These are phyloP conservation scores for Alloplasta piceator DNA, from an alignment of 2,888 invertebrate species.

Conservation along the genomic window DNA sequence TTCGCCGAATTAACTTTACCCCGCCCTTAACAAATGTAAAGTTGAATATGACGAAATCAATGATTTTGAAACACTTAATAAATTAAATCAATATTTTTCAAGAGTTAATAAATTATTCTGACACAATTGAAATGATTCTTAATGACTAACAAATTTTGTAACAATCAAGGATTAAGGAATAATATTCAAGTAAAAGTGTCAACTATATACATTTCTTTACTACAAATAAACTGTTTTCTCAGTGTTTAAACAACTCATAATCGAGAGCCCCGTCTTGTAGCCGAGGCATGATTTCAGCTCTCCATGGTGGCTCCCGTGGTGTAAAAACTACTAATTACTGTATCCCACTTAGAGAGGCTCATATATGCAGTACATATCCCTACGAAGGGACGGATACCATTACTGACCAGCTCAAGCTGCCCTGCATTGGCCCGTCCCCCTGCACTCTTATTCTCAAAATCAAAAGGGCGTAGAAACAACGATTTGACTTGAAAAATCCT, in stretches of 20 bases:
- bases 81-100: no score
- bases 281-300: constrained; percentile 44
- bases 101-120: no score
- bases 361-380: neutral
- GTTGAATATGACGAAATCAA: no score
- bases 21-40: no score
- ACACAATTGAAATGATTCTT: no score
- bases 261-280: constrained; percentile 24
- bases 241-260: constrained; percentile 29
- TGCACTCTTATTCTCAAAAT: neutral
- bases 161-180: no score
- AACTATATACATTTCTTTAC: no score
- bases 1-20: no score
- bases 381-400: constrained; percentile 53
- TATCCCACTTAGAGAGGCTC: constrained; percentile 43
- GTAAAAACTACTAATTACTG: constrained; percentile 52
- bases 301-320: constrained; percentile 1
- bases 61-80: no score
- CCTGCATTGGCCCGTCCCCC: constrained; percentile 9
- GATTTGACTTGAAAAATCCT: neutral
- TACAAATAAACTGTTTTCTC: no score
- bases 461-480: neutral
- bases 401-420: constrained; percentile 56
- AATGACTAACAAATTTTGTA: no score
- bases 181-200: no score